Percentiles rank a stretch among this genome's conserved stretches.
Evolutionary conservation across 2,113 vertebrate genomes (phyloP).

Genomic region (Oncorhynchus mykiss): DNA sequence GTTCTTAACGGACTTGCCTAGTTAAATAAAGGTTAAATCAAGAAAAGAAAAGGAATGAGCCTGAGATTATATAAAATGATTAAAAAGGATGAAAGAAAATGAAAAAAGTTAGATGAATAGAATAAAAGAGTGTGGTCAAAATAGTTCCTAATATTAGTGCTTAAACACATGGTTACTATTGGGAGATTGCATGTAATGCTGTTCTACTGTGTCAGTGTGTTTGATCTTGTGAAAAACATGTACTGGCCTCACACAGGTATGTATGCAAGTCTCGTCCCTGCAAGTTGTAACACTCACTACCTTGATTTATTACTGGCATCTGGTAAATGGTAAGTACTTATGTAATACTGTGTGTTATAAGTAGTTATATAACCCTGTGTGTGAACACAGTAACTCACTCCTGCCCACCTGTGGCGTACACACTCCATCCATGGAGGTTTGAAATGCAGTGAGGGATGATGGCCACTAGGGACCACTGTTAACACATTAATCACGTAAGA

Average conservation of each 20-base stretch:
- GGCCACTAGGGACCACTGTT: constrained; percentile 67
- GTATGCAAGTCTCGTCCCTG: constrained; percentile 22
- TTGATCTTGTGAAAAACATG: not conserved
- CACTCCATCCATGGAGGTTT: not conserved
- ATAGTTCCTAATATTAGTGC: not conserved
- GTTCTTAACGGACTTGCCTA: too few relatives aligned
- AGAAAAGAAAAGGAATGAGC: too few relatives aligned
- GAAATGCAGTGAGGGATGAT: not conserved
- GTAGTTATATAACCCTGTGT: not conserved
- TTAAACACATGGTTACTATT: not conserved
- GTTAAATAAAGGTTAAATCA: too few relatives aligned
- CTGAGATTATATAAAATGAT: not conserved
- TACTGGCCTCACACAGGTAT: constrained; percentile 40
- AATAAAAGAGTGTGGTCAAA: not conserved
- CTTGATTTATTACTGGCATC: constrained; percentile 41
- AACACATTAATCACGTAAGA: constrained; percentile 7
- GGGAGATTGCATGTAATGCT: not conserved
- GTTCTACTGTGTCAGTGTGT: not conserved
- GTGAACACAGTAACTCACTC: constrained; percentile 15
- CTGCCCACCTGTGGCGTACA: not conserved
- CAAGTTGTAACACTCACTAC: constrained; percentile 56
- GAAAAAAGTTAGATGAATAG: not conserved
- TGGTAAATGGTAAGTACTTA: not conserved
- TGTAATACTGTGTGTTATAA: not conserved
- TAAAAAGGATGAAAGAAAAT: not conserved